Percentiles rank a stretch among this genome's conserved stretches.
phyloP scores from a whole-genome alignment of 2,888 invertebrate genomes.

The Drosophila subsilvestris region DNA sequence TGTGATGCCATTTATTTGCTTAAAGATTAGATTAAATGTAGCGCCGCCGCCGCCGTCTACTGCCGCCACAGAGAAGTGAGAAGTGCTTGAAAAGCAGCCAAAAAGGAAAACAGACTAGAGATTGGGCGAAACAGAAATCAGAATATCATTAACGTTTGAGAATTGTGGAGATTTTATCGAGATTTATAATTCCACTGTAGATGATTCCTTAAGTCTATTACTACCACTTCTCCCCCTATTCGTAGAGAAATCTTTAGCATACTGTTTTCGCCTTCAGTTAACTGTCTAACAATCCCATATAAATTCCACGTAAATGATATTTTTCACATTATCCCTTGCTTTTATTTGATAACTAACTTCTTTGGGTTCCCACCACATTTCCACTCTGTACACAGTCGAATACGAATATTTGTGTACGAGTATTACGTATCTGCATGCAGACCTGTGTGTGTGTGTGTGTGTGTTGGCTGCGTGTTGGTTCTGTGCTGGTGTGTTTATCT shows the following conservation, averaged over 20 bases:
- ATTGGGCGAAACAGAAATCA: neutral
- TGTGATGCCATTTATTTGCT: slow-evolving; percentile 55
- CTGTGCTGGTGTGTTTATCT: slow-evolving; percentile 16
- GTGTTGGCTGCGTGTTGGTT: neutral
- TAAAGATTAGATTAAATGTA: slow-evolving; percentile 71
- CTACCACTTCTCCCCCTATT: neutral
- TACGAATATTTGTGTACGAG: slow-evolving; percentile 13
- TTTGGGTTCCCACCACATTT: neutral
- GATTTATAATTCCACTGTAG: too few relatives aligned
- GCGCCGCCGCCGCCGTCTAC: slow-evolving; percentile 52
- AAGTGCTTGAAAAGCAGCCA: slow-evolving; percentile 28
- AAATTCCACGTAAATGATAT: slow-evolving; percentile 7
- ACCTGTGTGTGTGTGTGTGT: slow-evolving; percentile 20
- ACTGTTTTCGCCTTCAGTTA: too few relatives aligned
- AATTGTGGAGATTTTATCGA: too few relatives aligned
- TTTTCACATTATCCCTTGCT: neutral
- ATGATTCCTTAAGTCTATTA: neutral
- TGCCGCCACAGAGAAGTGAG: slow-evolving; percentile 28
- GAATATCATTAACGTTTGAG: slow-evolving; percentile 8
- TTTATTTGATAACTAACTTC: slow-evolving; percentile 13
- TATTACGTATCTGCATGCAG: slow-evolving; percentile 9
- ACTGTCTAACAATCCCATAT: neutral
- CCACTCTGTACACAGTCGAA: neutral
- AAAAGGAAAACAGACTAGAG: slow-evolving; percentile 10
- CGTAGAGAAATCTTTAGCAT: too few relatives aligned